These are phyloP conservation scores for Micronycteris hirsuta DNA, from an alignment of 2,113 vertebrate genomes.

Conservation along the genomic window DNA sequence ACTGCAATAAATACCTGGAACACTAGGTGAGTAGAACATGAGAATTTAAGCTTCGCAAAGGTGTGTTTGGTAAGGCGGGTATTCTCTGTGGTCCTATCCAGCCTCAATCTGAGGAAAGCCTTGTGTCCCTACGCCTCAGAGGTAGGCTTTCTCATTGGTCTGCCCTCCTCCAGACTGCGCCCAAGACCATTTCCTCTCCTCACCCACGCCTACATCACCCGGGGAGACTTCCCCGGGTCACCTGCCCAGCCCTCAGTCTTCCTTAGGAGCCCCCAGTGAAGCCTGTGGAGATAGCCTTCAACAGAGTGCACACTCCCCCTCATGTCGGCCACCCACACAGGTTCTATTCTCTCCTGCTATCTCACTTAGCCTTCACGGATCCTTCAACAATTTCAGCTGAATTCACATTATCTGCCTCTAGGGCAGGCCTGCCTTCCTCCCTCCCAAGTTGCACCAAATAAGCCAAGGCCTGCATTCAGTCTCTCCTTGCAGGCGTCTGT, in stretches of 20 bases:
- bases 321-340: not conserved
- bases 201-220: not conserved
- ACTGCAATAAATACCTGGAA: not conserved
- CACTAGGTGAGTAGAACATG: not conserved
- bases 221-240: not conserved
- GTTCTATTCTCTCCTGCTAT: not conserved
- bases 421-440: not conserved
- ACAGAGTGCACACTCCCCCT: not conserved
- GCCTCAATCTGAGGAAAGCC: not conserved
- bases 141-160: not conserved
- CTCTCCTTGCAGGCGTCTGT: not conserved
- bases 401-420: not conserved
- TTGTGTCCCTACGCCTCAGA: not conserved
- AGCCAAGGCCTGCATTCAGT: not conserved
- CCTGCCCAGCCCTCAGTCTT: not conserved
- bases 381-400: not conserved
- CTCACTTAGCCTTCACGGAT: not conserved
- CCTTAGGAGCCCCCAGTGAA: not conserved
- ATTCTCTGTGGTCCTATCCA: not conserved
- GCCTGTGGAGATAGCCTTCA: not conserved
- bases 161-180: not conserved
- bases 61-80: not conserved
- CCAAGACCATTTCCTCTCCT: not conserved
- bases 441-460: not conserved
- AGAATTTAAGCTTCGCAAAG: not conserved